phyloP scores from a whole-genome alignment of 1,140 invertebrate genomes.

The Neodiprion virginianus region DNA sequence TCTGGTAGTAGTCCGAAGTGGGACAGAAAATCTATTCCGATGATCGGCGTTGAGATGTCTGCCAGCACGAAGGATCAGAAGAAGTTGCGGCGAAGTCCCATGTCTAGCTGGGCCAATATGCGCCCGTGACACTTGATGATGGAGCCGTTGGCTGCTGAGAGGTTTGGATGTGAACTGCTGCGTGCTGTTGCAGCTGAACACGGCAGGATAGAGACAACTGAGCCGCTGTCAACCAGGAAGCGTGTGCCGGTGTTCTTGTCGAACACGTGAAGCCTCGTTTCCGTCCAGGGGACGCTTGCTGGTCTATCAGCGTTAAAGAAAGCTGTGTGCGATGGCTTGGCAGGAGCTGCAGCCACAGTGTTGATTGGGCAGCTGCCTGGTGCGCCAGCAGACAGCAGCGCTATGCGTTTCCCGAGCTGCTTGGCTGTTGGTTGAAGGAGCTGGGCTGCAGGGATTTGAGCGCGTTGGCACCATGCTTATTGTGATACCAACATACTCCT shows the following conservation, averaged over 20 bases:
- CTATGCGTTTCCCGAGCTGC: too few relatives aligned
- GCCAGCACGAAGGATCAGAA: slow-evolving; percentile 26
- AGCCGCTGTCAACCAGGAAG: slow-evolving; percentile 28
- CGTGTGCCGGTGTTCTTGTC: slow-evolving; percentile 9
- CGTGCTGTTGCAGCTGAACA: slow-evolving; percentile 26
- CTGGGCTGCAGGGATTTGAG: background rate
- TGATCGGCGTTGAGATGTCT: slow-evolving; percentile 23
- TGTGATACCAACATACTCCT: slow-evolving; percentile 17
- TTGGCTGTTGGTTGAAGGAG: too few relatives aligned
- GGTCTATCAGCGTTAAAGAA: slow-evolving; percentile 26
- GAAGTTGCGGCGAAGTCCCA: slow-evolving; percentile 32
- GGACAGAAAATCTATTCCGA: slow-evolving; percentile 37
- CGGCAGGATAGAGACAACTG: slow-evolving; percentile 28
- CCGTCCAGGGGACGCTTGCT: slow-evolving; percentile 19
- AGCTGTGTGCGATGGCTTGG: slow-evolving; percentile 24
- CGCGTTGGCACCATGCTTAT: background rate
- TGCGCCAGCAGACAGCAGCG: too few relatives aligned
- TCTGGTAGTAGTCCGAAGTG: slow-evolving; percentile 43
- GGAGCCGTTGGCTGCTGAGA: slow-evolving; percentile 36
- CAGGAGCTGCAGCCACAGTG: background rate
- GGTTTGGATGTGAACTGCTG: slow-evolving; percentile 2
- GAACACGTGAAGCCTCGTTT: slow-evolving; percentile 28
- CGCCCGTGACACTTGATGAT: slow-evolving; percentile 32
- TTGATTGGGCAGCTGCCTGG: too few relatives aligned
- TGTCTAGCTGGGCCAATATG: slow-evolving; percentile 23